Evolutionary conservation across 2,797 vertebrate genomes (phyloP).

Genomic region (Enteromius afrohamiltoni): DNA sequence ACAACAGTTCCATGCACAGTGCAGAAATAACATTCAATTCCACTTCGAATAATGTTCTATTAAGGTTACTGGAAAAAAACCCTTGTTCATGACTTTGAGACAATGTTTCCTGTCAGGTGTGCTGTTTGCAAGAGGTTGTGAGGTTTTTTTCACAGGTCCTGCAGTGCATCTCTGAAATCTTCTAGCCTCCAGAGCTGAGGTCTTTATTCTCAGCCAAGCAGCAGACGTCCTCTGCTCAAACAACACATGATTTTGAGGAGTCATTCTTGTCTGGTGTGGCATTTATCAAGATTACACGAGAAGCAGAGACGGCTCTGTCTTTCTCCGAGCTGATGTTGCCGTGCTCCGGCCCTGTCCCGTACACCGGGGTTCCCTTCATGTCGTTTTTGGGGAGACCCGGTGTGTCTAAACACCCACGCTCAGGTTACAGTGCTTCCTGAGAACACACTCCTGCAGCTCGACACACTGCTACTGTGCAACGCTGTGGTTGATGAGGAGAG

Average conservation of each 20-base stretch:
- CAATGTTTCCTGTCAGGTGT: background rate
- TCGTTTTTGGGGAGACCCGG: slow-evolving; percentile 55
- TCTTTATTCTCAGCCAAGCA: background rate
- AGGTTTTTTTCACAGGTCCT: background rate
- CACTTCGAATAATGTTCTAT: background rate
- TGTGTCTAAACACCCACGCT: slow-evolving; percentile 57
- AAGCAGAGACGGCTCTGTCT: background rate
- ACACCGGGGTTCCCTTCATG: slow-evolving; percentile 17
- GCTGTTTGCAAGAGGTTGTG: background rate
- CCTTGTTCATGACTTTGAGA: background rate
- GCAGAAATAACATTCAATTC: background rate
- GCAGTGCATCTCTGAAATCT: background rate
- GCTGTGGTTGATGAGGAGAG: slow-evolving; percentile 55
- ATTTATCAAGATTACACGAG: background rate
- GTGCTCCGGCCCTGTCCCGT: background rate
- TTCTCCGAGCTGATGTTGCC: background rate
- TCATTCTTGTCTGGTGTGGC: background rate
- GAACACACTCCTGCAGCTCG: slow-evolving; percentile 38
- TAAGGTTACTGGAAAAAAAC: background rate
- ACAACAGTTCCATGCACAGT: background rate
- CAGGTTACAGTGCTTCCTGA: slow-evolving; percentile 53
- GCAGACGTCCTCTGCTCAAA: background rate
- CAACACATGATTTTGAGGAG: background rate
- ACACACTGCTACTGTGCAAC: slow-evolving; percentile 54
- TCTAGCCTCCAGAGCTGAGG: background rate